phyloP scores from a whole-genome alignment of 2,113 vertebrate genomes.

The Datnioides undecimradiatus region DNA sequence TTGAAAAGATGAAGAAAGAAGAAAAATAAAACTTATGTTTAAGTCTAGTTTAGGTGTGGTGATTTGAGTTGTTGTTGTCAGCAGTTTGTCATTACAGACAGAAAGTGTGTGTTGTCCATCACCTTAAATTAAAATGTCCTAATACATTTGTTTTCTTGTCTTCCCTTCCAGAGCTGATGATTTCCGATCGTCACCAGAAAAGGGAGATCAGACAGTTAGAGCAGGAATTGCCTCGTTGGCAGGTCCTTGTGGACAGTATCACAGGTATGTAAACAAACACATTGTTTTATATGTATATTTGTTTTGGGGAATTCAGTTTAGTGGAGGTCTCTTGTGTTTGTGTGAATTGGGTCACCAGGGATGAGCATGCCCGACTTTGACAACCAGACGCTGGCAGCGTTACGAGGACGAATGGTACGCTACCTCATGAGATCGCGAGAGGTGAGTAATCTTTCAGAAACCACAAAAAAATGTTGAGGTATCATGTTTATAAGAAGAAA shows the following conservation, averaged over 20 bases:
- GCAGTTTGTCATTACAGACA: not conserved
- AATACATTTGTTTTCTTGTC: not conserved
- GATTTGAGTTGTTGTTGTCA: not conserved
- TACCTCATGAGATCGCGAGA: slow-evolving; percentile 96
- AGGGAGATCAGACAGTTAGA: slow-evolving; percentile 94
- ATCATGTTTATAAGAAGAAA: not conserved
- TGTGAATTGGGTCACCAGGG: slow-evolving; percentile 76
- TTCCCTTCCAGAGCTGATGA: slow-evolving; percentile 88
- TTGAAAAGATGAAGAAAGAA: too few species aligned
- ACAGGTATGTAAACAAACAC: slow-evolving; percentile 84
- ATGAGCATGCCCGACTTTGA: slow-evolving; percentile 97
- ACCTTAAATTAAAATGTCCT: not conserved
- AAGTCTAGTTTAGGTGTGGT: too few species aligned
- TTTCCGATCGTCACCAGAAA: slow-evolving; percentile 95
- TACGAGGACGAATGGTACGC: slow-evolving; percentile 94
- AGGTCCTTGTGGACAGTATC: slow-evolving; percentile 95
- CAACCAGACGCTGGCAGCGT: slow-evolving; percentile 94
- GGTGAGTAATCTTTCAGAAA: slow-evolving; percentile 70
- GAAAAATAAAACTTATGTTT: too few species aligned
- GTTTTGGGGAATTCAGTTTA: not conserved
- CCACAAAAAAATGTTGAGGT: not conserved
- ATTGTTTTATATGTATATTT: not conserved
- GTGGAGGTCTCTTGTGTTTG: not conserved
- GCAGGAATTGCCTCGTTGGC: slow-evolving; percentile 95
- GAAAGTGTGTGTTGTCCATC: not conserved